Conservation (phyloP, 2,797 vertebrate species). For the Sebastiscus albofasciatus region DNA sequence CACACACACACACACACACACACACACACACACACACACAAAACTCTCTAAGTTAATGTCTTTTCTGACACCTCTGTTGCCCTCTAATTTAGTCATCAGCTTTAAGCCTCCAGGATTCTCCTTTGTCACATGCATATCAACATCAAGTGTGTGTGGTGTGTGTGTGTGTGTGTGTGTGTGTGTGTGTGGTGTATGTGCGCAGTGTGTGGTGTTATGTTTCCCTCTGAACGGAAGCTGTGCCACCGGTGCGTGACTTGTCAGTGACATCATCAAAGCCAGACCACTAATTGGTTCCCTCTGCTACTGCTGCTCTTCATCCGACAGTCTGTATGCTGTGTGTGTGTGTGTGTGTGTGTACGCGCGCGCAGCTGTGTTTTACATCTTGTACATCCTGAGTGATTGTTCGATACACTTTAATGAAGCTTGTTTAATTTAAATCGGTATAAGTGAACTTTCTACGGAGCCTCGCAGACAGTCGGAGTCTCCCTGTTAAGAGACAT, state of each 20-base stretch:
- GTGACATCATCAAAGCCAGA: constrained; percentile 86
- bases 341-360: constrained; percentile 6
- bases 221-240: constrained; percentile 80
- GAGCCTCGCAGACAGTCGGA: neutral
- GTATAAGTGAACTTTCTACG: constrained; percentile 16
- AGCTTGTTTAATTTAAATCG: constrained; percentile 25
- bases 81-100: constrained; percentile 62
- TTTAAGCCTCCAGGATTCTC: constrained; percentile 41
- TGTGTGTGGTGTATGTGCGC: neutral
- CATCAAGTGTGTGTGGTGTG: constrained; percentile 17
- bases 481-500: constrained; percentile 8
- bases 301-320: constrained; percentile 51
- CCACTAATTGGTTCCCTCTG: constrained; percentile 87
- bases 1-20: neutral
- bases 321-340: constrained; percentile 3
- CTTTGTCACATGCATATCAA: constrained; percentile 33
- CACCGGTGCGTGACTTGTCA: constrained; percentile 79
- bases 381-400: constrained; percentile 16
- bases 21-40: neutral
- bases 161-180: constrained; percentile 35
- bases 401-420: constrained; percentile 28
- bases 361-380: constrained; percentile 20
- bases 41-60: constrained; percentile 5
- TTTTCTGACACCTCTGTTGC: constrained; percentile 36
- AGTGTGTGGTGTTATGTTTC: constrained; percentile 65